A percentile compares a stretch with the other conserved stretches of the same genome.
These are phyloP conservation scores for Orthonychiurus folsomi DNA, from an alignment of 2,888 invertebrate species.

Conservation along the genomic window DNA sequence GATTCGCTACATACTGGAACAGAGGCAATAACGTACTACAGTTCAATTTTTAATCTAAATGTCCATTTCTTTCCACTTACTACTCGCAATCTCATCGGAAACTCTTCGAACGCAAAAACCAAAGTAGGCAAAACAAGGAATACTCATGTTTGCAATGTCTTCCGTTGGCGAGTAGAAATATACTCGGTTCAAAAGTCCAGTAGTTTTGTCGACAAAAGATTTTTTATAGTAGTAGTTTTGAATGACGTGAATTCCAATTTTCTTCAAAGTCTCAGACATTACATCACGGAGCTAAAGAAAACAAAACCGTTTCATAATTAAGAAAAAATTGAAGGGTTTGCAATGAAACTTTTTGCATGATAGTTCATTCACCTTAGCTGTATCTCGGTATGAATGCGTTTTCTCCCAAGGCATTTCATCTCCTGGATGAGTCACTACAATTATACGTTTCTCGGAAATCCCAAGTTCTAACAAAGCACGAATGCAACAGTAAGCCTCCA, in stretches of 20 bases:
- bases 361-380: conserved; percentile 10
- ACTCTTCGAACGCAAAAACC: conserved; percentile 26
- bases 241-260: conserved; percentile 21
- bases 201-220: conserved; percentile 28
- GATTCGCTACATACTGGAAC: conserved; percentile 8
- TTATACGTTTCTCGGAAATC: conserved; percentile 51
- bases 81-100: conserved; percentile 32
- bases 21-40: conserved; percentile 4
- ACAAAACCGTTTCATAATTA: not conserved
- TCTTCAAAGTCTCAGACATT: conserved; percentile 18
- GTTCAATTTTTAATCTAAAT: not conserved
- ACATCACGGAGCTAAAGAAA: conserved; percentile 18
- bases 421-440: conserved; percentile 46
- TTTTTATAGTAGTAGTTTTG: conserved; percentile 27
- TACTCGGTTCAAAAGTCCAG: conserved; percentile 27
- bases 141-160: conserved; percentile 6
- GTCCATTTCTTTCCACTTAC: conserved; percentile 45
- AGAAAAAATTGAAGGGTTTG: not conserved
- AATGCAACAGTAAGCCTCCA: conserved; percentile 59
- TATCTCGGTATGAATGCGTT: conserved; percentile 11
- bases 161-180: conserved; percentile 26
- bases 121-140: conserved; percentile 35
- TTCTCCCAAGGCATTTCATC: conserved; percentile 28
- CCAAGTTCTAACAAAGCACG: conserved; percentile 55
- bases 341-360: not conserved